Evolutionary conservation across 2,113 vertebrate genomes (phyloP).

Genomic region (Xyrauchen texanus): DNA sequence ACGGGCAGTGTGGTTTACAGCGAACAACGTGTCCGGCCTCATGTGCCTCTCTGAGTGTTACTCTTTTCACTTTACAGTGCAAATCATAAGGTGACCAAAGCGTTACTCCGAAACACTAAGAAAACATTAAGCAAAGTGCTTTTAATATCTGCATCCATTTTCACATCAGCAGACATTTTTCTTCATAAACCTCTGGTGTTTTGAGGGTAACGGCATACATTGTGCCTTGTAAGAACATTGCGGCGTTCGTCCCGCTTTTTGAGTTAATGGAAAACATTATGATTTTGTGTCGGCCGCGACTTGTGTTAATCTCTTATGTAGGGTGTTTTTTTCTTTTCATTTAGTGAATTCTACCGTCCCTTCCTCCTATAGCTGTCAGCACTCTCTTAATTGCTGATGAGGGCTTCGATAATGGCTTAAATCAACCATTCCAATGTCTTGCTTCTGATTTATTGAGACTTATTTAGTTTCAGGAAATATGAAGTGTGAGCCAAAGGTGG

Average conservation of each 20-base stretch:
- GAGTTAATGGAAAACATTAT: constrained; percentile 41
- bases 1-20: background rate
- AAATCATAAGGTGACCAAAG: constrained; percentile 16
- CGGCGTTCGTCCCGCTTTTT: background rate
- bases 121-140: constrained; percentile 26
- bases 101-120: background rate
- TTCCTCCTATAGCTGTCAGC: constrained; percentile 43
- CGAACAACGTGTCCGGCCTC: background rate
- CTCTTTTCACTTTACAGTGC: background rate
- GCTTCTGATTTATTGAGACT: constrained; percentile 67
- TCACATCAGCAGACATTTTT: constrained; percentile 19
- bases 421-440: constrained; percentile 67
- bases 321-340: background rate
- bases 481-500: constrained; percentile 53
- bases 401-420: constrained; percentile 70
- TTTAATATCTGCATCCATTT: constrained; percentile 24
- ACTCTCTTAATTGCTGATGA: constrained; percentile 65
- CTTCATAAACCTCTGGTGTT: constrained; percentile 11
- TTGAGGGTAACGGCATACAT: background rate
- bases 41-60: background rate
- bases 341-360: background rate
- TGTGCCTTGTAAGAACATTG: background rate
- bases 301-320: constrained; percentile 30
- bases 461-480: constrained; percentile 72
- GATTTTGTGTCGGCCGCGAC: constrained; percentile 10